Evolutionary conservation across 2,888 invertebrate species (phyloP).

Genomic region (Lasioglossum vierecki): DNA sequence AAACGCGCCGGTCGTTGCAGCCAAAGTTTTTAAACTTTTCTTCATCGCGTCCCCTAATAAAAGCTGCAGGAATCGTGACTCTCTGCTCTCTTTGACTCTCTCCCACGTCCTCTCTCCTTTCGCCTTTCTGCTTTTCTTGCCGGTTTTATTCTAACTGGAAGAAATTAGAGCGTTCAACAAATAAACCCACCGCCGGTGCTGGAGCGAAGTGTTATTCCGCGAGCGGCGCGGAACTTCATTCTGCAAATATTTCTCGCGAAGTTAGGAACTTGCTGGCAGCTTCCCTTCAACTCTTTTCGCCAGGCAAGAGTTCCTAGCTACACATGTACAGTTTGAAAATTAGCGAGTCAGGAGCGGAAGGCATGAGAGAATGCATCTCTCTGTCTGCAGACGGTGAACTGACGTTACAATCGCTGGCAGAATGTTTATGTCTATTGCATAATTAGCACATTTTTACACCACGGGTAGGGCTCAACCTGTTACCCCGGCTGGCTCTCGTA

Average conservation of each 20-base stretch:
- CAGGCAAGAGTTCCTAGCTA: neutral
- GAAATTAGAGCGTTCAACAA: conserved; percentile 57
- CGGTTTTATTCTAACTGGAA: conserved; percentile 30
- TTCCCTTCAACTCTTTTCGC: conserved; percentile 47
- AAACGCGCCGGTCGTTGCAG: neutral
- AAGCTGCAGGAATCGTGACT: conserved; percentile 17
- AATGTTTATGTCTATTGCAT: conserved; percentile 7
- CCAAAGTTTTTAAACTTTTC: conserved; percentile 32
- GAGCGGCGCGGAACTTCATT: conserved; percentile 47
- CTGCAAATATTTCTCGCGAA: conserved; percentile 45
- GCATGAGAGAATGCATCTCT: conserved; percentile 8
- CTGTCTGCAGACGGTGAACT: neutral
- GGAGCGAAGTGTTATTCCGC: conserved; percentile 37
- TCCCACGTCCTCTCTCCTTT: conserved; percentile 1
- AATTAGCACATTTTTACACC: neutral
- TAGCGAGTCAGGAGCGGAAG: conserved; percentile 37
- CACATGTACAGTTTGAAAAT: conserved; percentile 41
- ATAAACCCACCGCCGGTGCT: conserved; percentile 35
- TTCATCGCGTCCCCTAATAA: conserved; percentile 23
- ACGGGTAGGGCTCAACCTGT: neutral
- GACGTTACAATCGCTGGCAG: neutral
- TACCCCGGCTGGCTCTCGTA: neutral
- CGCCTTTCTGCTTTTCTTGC: neutral
- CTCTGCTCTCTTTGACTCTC: neutral
- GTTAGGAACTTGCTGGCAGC: conserved; percentile 36